Evolutionary conservation across 2,888 invertebrate genomes (phyloP).

Genomic region (Byasa hedistus): DNA sequence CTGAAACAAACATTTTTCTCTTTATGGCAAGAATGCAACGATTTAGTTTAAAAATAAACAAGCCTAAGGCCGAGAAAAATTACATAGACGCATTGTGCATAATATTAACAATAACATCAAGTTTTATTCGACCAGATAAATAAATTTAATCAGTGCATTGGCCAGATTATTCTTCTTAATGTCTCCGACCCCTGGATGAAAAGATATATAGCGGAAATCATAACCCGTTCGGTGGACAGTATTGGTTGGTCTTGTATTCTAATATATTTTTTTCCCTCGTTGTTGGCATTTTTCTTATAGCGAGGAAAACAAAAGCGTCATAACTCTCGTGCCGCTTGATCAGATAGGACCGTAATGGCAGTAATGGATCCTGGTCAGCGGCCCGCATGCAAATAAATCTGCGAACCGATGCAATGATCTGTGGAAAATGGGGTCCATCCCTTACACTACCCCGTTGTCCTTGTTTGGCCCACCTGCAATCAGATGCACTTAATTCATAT

Average conservation of each 20-base stretch:
- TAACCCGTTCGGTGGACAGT: slow-evolving; percentile 61
- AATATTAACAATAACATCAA: not conserved
- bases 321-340: slow-evolving; percentile 77
- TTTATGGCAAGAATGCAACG: not conserved
- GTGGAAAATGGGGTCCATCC: slow-evolving; percentile 78
- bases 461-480: slow-evolving; percentile 31
- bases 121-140: slow-evolving; percentile 5
- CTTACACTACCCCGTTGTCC: slow-evolving; percentile 46
- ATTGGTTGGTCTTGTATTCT: slow-evolving; percentile 55
- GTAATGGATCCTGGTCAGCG: slow-evolving; percentile 80
- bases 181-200: slow-evolving; percentile 47
- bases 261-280: slow-evolving; percentile 55
- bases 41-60: not conserved
- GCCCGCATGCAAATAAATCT: slow-evolving; percentile 82
- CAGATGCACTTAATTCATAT: slow-evolving; percentile 5
- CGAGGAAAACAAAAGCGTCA: slow-evolving; percentile 76
- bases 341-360: slow-evolving; percentile 77
- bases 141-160: slow-evolving; percentile 40
- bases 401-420: slow-evolving; percentile 80
- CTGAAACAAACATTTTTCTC: too few relatives aligned
- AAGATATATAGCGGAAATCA: slow-evolving; percentile 69
- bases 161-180: slow-evolving; percentile 34
- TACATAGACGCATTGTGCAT: not conserved
- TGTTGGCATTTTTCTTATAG: slow-evolving; percentile 67
- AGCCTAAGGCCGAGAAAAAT: not conserved